Base-by-base conservation (phyloP, 2,797 vertebrate species). In the Philypnodon macrostomus region DNA sequence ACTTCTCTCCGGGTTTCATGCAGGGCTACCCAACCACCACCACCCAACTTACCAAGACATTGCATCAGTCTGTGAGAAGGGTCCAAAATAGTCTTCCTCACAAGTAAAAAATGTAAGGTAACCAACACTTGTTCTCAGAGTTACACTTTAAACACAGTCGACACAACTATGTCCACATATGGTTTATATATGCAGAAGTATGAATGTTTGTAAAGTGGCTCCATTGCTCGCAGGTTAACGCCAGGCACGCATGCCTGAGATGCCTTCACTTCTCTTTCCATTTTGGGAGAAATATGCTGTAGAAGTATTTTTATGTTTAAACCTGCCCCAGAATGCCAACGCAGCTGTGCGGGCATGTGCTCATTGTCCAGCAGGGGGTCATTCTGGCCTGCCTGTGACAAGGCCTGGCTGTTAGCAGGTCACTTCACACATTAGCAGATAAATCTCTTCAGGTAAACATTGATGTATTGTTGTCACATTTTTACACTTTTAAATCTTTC, bases 1-100 rank as follows among this genome's bases (percentile, higher is more conserved):
- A 91, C 59, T 37, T 57, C 35, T 9, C 38, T 10, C 27, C 41
- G 56, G 58, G 34, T 90, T 89, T 89, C 88, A 79, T 44, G 10
- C 37, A 1, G n/a, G 16, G 40, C 14, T 18, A 9, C 9, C 19
- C 0, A 7, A 3, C 21, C 21, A 23, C 21, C 3, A 3, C 21
- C 21, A 23, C 40, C 54, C 7, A 74, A 61, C 51, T 39, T 3
- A 44, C 32, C n/a, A 39, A 75, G 67, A 36, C 65, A n/a, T 90
- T 89, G 83, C 87, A 70, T 90, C 88, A 88, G 74, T 47, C 14
- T 1, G 18, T 7, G 23, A 9, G 1, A 14, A 8, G 1, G 27
- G 1, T 2, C 9, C 26, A 10, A 19, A 7, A 40, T 8, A 32
- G 2, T 26, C 14, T 11, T 0, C 3, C 10, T n/a, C 13, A 24